Evolutionary conservation across 2,113 vertebrate species (phyloP).

Genomic region (Amia ocellicauda): DNA sequence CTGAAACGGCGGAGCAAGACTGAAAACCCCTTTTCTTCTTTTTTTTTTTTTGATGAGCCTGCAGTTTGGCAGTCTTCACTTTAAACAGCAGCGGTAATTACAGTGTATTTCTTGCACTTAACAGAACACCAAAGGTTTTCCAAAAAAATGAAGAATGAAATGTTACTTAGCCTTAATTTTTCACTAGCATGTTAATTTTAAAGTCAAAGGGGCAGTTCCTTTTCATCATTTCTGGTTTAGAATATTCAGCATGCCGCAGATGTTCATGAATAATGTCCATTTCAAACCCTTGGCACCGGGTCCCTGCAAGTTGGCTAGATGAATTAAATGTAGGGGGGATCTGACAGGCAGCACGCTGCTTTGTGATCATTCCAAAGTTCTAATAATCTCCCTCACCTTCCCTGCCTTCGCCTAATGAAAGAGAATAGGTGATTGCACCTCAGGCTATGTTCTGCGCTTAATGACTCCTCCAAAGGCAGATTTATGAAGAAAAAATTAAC

Average conservation of each 20-base stretch:
- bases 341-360: slow-evolving; percentile 97
- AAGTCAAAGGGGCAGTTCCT: slow-evolving; percentile 81
- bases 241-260: slow-evolving; percentile 92
- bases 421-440: slow-evolving; percentile 99
- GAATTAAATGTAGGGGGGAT: slow-evolving; percentile 99
- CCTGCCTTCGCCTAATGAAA: slow-evolving; percentile 98
- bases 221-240: slow-evolving; percentile 74
- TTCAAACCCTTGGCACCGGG: slow-evolving; percentile 85
- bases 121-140: neutral
- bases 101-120: neutral
- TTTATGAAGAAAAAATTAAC: slow-evolving; percentile 93
- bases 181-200: slow-evolving; percentile 85
- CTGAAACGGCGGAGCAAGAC: neutral
- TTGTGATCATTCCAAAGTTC: slow-evolving; percentile 99
- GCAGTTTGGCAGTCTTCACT: too few species aligned
- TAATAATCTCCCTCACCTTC: slow-evolving; percentile 99
- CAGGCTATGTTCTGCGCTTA: slow-evolving; percentile 92
- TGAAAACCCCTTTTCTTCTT: too few species aligned
- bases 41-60: too few species aligned
- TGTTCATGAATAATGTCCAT: slow-evolving; percentile 99
- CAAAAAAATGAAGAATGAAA: slow-evolving; percentile 6
- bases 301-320: slow-evolving; percentile 82
- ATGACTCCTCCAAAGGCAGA: slow-evolving; percentile 98
- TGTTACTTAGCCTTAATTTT: slow-evolving; percentile 66
- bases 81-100: neutral